Conservation (phyloP, 1,140 invertebrate genomes). For the Eurosta solidaginis region DNA sequence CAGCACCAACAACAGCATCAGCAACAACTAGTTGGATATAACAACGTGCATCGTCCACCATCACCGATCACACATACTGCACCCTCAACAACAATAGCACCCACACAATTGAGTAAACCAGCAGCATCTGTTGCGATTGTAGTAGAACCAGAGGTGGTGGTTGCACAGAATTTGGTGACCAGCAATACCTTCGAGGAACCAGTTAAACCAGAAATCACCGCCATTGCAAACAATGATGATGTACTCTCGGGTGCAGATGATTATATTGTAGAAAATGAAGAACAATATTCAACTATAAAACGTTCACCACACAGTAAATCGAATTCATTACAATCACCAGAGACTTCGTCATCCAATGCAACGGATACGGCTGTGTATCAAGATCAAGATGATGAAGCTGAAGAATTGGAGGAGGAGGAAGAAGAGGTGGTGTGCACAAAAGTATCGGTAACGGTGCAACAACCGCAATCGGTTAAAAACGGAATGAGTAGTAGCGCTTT, state of each 20-base stretch:
- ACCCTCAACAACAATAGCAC: constrained; percentile 27
- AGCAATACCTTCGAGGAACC: constrained; percentile 29
- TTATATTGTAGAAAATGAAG: constrained; percentile 66
- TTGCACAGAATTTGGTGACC: background rate
- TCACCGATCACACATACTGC: constrained; percentile 20
- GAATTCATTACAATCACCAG: constrained; percentile 56
- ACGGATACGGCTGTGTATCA: constrained; percentile 46
- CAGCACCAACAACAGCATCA: background rate
- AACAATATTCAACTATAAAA: constrained; percentile 71
- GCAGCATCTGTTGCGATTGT: background rate
- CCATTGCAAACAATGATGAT: constrained; percentile 41
- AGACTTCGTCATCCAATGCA: constrained; percentile 54
- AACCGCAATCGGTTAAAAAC: constrained; percentile 49
- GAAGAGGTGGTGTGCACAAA: constrained; percentile 52
- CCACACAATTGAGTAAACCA: background rate
- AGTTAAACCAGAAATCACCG: constrained; percentile 45
- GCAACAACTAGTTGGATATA: background rate
- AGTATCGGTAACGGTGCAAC: constrained; percentile 54
- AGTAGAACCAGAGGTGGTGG: background rate
- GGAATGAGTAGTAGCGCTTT: constrained; percentile 43
- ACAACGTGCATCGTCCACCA: background rate
- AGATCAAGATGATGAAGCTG: constrained; percentile 32
- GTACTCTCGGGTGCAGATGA: constrained; percentile 58
- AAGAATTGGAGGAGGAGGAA: constrained; percentile 41
- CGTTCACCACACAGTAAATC: constrained; percentile 69